These are phyloP conservation scores for Xylota sylvarum DNA, from an alignment of 2,888 invertebrate species.

Conservation along the genomic window DNA sequence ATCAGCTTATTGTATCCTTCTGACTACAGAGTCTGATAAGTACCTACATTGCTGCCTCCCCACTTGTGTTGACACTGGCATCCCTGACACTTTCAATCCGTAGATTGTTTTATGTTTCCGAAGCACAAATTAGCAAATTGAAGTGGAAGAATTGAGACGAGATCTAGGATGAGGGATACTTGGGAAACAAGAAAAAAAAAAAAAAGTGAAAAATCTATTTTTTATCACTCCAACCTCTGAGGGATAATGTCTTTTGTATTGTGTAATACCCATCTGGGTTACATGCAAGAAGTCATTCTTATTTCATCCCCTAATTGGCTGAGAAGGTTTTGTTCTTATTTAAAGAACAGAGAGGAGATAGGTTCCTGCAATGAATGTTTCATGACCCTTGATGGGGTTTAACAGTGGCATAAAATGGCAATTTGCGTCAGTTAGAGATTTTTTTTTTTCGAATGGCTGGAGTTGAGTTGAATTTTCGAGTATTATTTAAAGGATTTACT, in stretches of 20 bases:
- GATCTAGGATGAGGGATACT: conserved; percentile 19
- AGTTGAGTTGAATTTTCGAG: no score
- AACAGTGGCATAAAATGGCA: conserved; percentile 44
- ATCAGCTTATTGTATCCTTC: conserved; percentile 44
- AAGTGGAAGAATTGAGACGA: conserved; percentile 57
- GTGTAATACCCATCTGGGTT: conserved; percentile 17
- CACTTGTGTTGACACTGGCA: conserved; percentile 27
- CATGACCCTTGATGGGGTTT: conserved; percentile 16
- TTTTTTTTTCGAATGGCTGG: not conserved
- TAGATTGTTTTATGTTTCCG: conserved; percentile 52
- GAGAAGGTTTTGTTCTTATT: not conserved
- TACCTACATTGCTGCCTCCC: not conserved
- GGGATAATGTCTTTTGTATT: conserved; percentile 15
- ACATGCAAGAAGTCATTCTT: conserved; percentile 29
- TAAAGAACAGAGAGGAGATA: not conserved
- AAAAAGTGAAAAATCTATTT: conserved; percentile 31
- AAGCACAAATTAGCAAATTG: conserved; percentile 71
- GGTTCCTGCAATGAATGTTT: conserved; percentile 12
- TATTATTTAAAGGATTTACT: not conserved
- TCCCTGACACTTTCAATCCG: conserved; percentile 58
- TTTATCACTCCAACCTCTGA: conserved; percentile 4
- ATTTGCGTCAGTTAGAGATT: conserved; percentile 63
- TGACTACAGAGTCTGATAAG: conserved; percentile 3
- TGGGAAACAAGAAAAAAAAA: no score
- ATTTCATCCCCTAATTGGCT: conserved; percentile 57